phyloP scores from a whole-genome alignment of 1,140 invertebrate genomes.

The Spodoptera frugiperda region DNA sequence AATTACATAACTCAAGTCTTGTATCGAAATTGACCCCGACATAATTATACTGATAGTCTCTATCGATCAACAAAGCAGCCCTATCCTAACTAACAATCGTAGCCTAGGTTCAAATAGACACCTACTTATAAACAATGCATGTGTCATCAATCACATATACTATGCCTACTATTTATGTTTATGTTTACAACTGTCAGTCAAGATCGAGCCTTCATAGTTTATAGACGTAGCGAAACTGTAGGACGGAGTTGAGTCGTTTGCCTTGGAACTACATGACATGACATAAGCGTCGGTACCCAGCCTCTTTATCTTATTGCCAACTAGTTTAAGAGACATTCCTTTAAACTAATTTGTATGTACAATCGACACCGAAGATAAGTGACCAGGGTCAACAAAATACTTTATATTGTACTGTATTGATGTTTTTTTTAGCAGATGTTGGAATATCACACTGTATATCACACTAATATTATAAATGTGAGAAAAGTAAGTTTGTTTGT shows the following conservation, averaged over 20 bases:
- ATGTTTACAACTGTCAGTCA: slow-evolving; percentile 14
- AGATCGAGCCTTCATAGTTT: not conserved
- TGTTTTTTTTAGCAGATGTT: no score
- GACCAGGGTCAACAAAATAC: not conserved
- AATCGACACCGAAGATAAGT: not conserved
- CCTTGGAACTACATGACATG: slow-evolving; percentile 42
- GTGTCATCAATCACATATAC: no score
- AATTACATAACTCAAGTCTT: no score
- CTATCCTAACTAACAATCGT: no score
- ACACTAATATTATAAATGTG: no score
- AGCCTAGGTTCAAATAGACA: no score
- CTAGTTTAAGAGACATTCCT: slow-evolving; percentile 1
- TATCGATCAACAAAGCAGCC: no score
- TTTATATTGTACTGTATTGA: not conserved
- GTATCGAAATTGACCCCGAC: no score
- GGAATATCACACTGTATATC: no score
- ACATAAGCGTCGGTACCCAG: slow-evolving; percentile 24
- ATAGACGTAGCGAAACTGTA: not conserved
- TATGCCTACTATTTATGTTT: not conserved
- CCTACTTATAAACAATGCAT: no score
- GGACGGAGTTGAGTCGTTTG: slow-evolving; percentile 29
- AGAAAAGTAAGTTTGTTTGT: no score
- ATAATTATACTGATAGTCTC: no score
- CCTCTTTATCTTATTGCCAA: slow-evolving; percentile 12
- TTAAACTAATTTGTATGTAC: not conserved